Base-by-base conservation (phyloP, 2,888 invertebrate genomes). In the Drosophila falleni region DNA sequence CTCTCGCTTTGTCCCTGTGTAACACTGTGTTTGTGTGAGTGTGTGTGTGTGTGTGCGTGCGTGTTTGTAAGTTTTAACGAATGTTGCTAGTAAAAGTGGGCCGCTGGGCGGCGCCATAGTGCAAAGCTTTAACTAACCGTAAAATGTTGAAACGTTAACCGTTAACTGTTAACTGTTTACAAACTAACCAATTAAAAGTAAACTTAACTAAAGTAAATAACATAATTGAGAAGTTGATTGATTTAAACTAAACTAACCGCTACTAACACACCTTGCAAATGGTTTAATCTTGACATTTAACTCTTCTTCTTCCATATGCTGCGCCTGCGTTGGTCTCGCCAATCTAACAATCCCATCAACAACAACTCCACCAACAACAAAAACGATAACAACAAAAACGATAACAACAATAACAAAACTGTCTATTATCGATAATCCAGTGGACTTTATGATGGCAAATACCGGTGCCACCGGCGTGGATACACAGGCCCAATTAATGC, bases 371-470 rank as follows among this genome's bases (percentile, higher is more conserved):
- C n/a, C n/a, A 39, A 44, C 33, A 23, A 37, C 39, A 39, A 8
- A 15, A 39, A 0, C 42, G n/a, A 54, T 55, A 62, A 54, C 42
- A 33, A 44, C 33, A 29, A 26, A 15, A 39, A 3, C 39, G 16
- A 2, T 19, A 19, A 46, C 3, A 37, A 31, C 3, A 39, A 39
- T n/a, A 9, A 41, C 15, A 10, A 10, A 16, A 41, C 16, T 41
- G 10, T 51, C 13, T 41, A 2, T 23, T 29, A 8, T 41, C 35
- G 51, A 42, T 44, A 33, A 54, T 59, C 42, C 58, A 91, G 91
- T 90, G 91, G 91, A 91, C 76, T 91, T 91, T 80, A 93, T 91
- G 90, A 93, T 93, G 93, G 92, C 93, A 68, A 93, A 93, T 73
- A 90, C 90, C 59, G 89, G 92, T 78, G 81, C 91, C 84, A 80